These are phyloP conservation scores for Carettochelys insculpta DNA, from an alignment of 2,113 vertebrate genomes.

Conservation along the genomic window DNA sequence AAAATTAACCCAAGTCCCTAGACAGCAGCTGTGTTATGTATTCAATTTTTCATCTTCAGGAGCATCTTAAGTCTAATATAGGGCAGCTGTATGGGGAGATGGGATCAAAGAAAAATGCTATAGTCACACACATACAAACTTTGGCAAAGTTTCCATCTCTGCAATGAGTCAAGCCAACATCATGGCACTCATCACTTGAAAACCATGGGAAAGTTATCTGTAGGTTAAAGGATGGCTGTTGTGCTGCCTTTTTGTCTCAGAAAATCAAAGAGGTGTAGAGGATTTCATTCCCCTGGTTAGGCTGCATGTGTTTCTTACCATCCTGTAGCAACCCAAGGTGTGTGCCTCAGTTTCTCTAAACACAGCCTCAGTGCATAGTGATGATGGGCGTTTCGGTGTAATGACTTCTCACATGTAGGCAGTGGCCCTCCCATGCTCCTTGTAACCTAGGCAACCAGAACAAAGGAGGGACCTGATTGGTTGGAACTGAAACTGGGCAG, in stretches of 20 bases:
- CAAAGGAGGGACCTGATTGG: too few relatives aligned
- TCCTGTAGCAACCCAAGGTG: too few relatives aligned
- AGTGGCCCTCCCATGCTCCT: too few relatives aligned
- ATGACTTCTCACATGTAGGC: too few relatives aligned
- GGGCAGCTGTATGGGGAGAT: conserved; percentile 3
- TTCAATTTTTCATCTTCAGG: conserved; percentile 24
- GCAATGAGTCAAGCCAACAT: not conserved
- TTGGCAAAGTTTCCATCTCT: conserved; percentile 7
- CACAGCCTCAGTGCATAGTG: too few relatives aligned
- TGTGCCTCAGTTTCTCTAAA: too few relatives aligned
- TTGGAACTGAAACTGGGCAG: too few relatives aligned
- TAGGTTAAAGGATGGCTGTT: not conserved
- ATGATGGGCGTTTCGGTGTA: too few relatives aligned
- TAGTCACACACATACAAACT: not conserved
- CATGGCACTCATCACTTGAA: not conserved
- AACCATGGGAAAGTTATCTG: not conserved
- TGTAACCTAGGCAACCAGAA: too few relatives aligned
- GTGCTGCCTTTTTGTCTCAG: not conserved
- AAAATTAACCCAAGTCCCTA: conserved; percentile 21
- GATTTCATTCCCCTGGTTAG: too few relatives aligned
- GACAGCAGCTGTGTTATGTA: conserved; percentile 47
- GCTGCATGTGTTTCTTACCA: too few relatives aligned
- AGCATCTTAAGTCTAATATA: conserved; percentile 2
- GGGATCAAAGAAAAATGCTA: conserved; percentile 23
- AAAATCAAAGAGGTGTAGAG: too few relatives aligned